A percentile compares a stretch with the other conserved stretches of the same genome.
Conservation (phyloP, 2,113 vertebrate species). For the Lampris incognitus region DNA sequence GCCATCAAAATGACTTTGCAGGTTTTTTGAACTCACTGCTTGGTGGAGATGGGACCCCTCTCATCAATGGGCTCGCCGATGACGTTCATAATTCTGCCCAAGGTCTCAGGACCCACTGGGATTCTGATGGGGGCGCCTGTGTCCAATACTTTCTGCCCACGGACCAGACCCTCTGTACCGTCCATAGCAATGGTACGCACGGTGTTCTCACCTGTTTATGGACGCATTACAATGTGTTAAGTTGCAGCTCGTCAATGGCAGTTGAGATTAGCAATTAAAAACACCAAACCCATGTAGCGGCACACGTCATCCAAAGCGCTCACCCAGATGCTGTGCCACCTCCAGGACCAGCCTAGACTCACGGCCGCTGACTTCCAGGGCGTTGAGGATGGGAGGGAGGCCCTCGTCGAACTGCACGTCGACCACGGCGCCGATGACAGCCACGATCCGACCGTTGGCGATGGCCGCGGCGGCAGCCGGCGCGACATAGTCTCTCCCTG, state of each 20-base stretch:
- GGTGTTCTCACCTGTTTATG: conserved; percentile 89
- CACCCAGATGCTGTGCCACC: conserved; percentile 97
- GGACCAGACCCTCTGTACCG: conserved; percentile 95
- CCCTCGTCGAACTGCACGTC: conserved; percentile 98
- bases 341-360: conserved; percentile 94
- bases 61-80: conserved; percentile 98
- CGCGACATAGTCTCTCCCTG: conserved; percentile 92
- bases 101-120: conserved; percentile 95
- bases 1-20: too few relatives aligned
- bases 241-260: too few relatives aligned
- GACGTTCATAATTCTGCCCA: conserved; percentile 99
- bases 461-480: conserved; percentile 84
- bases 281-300: not conserved
- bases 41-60: conserved; percentile 94
- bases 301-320: conserved; percentile 25
- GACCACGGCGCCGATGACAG: conserved; percentile 97
- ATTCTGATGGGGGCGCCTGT: conserved; percentile 96
- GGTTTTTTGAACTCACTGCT: conserved; percentile 86
- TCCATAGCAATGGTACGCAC: conserved; percentile 99
- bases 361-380: conserved; percentile 91
- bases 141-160: conserved; percentile 95
- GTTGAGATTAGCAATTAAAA: not conserved
- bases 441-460: conserved; percentile 89
- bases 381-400: conserved; percentile 95
- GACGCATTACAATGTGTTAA: too few relatives aligned